Base-by-base conservation (phyloP, 2,888 invertebrate genomes). In the Pollenia labialis region DNA sequence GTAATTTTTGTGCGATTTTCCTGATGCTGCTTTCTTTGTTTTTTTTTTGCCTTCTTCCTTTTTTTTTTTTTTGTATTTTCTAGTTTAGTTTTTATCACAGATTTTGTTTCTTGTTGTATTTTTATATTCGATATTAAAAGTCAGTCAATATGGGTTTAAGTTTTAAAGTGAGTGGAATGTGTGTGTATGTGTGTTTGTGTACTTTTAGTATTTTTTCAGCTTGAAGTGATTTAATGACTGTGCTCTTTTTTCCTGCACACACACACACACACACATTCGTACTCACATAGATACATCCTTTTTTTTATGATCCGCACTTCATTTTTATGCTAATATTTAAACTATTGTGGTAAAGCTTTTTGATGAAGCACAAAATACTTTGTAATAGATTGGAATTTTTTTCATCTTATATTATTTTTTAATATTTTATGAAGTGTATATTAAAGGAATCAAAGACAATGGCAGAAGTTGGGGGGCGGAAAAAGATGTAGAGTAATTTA, bases 271-370 rank as follows among this genome's bases (percentile, higher is more conserved):
- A 58, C 23, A 23, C 52, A 12, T 42, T 6, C 50, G 32, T 16
- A 46, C 16, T 56, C 4, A n/a, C n/a, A 40, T 14, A n/a, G 42
- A 23, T 77, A 68, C 54, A 81, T 81, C 58, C 81, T 81, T 84
- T 84, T 85, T 18, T 83, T 76, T 86, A 77, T 84, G 84, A 87
- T 84, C 84, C 74, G 66, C 84, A 84, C 81, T 84, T 77, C 68
- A 84, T 84, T 87, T 87, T 84, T 84, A 87, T 87, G 87, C 87
- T 84, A 87, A 87, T 87, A 87, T 87, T 87, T 87, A 84, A 87
- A 87, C 87, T 87, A 87, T 87, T 87, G 87, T 84, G 87, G 87
- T 56, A 76, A 77, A 81, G 68, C 69, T 52, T 80, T 84, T 75
- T 77, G 81, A 87, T 87, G 84, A 81, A 87, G 81, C 87, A 76